Conservation (phyloP, 2,888 invertebrate species). For the Eupithecia centaureata region DNA sequence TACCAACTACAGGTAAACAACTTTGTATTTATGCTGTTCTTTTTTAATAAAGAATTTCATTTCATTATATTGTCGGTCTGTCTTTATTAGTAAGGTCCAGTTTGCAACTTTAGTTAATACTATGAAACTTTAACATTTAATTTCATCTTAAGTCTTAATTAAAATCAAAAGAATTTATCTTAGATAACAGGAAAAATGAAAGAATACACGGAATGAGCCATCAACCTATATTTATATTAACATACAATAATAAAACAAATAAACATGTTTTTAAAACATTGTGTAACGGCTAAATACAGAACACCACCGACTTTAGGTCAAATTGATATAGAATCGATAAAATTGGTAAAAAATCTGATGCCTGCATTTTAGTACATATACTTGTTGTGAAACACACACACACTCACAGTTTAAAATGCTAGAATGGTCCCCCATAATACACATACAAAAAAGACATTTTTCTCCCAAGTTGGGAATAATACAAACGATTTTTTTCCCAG, state of each 20-base stretch:
- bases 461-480: background rate
- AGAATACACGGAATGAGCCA: constrained; percentile 41
- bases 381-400: background rate
- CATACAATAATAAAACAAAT: constrained; percentile 50
- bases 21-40: too few species aligned
- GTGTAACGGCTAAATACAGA: constrained; percentile 53
- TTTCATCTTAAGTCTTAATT: too few species aligned
- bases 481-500: background rate
- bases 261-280: constrained; percentile 54
- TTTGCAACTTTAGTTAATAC: too few species aligned
- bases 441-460: background rate
- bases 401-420: constrained; percentile 3
- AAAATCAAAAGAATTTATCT: too few species aligned
- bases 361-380: background rate
- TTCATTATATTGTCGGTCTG: too few species aligned
- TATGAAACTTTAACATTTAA: too few species aligned
- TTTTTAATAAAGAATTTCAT: too few species aligned
- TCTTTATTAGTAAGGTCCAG: too few species aligned
- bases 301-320: constrained; percentile 38
- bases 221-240: constrained; percentile 53
- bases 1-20: too few species aligned
- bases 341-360: background rate
- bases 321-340: background rate
- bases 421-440: constrained; percentile 2
- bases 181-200: background rate